phyloP scores from a whole-genome alignment of 1,140 invertebrate genomes.

The Cydia fagiglandana region DNA sequence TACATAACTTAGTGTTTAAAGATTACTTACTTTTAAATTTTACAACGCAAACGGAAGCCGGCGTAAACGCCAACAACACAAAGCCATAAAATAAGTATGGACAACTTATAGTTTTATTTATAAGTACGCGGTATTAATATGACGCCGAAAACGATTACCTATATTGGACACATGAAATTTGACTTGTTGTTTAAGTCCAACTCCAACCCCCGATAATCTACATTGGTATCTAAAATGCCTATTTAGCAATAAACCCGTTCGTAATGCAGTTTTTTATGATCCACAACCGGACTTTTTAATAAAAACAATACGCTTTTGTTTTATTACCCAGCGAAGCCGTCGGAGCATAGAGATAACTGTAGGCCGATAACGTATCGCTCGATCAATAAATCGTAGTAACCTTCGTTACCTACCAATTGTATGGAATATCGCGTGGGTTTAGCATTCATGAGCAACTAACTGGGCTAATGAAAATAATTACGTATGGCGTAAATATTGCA shows the following conservation, averaged over 20 bases:
- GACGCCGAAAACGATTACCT: too few relatives aligned
- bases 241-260: constrained; percentile 7
- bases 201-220: neutral
- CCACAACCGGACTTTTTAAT: constrained; percentile 26
- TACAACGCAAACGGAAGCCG: too few relatives aligned
- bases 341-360: constrained; percentile 54
- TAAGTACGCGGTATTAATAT: too few relatives aligned
- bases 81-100: too few relatives aligned
- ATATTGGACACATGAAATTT: neutral
- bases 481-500: neutral
- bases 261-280: constrained; percentile 17
- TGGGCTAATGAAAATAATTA: neutral
- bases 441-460: neutral
- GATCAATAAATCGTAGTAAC: constrained; percentile 66
- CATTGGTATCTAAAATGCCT: neutral
- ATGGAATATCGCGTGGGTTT: constrained; percentile 42
- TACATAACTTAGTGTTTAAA: too few relatives aligned
- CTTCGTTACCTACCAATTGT: constrained; percentile 45
- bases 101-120: too few relatives aligned
- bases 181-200: neutral
- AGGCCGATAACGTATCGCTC: constrained; percentile 62
- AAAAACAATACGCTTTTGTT: constrained; percentile 40
- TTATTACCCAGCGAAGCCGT: constrained; percentile 41
- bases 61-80: too few relatives aligned
- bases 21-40: too few relatives aligned